phyloP scores from a whole-genome alignment of 1,140 invertebrate species.

The Chrysopa pallens region DNA sequence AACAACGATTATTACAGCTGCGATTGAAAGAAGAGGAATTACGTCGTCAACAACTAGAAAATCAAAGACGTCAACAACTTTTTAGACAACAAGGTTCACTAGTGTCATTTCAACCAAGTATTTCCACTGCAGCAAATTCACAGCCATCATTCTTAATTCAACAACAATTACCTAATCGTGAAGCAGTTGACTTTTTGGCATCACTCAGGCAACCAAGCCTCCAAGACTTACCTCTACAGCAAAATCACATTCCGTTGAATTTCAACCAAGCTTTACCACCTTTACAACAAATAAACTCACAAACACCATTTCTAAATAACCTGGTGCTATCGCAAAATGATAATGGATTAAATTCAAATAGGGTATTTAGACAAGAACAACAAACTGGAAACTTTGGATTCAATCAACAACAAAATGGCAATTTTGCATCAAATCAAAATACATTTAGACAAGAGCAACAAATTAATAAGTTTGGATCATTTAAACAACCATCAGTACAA shows the following conservation, averaged over 20 bases:
- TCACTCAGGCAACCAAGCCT: not conserved
- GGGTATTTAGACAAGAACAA: slow-evolving; percentile 27
- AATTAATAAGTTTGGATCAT: no score
- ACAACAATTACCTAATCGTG: not conserved
- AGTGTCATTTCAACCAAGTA: slow-evolving; percentile 28
- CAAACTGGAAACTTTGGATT: slow-evolving; percentile 21
- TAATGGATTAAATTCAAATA: slow-evolving; percentile 8
- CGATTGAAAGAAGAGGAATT: slow-evolving; percentile 14
- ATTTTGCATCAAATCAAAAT: slow-evolving; percentile 11
- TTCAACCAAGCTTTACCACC: not conserved
- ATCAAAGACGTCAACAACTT: slow-evolving; percentile 14
- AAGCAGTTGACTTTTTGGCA: not conserved
- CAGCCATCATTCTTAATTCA: not conserved
- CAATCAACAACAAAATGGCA: slow-evolving; percentile 11
- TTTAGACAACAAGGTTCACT: slow-evolving; percentile 11
- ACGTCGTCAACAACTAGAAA: slow-evolving; percentile 11
- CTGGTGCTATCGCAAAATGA: no score
- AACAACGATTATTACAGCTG: slow-evolving; percentile 16
- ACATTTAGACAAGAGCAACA: no score
- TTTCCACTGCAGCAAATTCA: slow-evolving; percentile 11
- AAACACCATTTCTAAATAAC: not conserved
- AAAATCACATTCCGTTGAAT: not conserved
- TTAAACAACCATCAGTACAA: slow-evolving; percentile 3
- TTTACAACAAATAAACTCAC: not conserved
- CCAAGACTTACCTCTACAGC: slow-evolving; percentile 1